Evolutionary conservation across 2,888 invertebrate species (phyloP).

Genomic region (Hirtodrosophila trivittata): DNA sequence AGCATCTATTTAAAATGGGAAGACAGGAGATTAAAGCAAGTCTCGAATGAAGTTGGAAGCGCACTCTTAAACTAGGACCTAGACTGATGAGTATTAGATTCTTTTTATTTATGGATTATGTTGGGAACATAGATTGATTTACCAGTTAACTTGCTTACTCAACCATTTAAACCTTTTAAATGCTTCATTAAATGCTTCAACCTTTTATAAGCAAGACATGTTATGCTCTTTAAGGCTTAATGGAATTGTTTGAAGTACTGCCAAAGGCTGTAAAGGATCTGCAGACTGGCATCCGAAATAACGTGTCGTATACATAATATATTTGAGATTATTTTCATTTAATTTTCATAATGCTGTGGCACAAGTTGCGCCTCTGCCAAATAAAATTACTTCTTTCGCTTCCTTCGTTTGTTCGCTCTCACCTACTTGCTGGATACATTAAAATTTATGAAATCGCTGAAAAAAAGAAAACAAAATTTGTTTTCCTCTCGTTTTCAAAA

Average conservation of each 20-base stretch:
- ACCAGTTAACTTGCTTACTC: no score
- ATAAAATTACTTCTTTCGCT: slow-evolving; percentile 3
- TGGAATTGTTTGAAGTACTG: slow-evolving; percentile 12
- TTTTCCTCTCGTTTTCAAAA: slow-evolving; percentile 31
- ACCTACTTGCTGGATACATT: slow-evolving; percentile 12
- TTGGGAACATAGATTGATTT: no score
- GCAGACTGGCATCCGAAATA: slow-evolving; percentile 13
- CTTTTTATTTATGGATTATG: no score
- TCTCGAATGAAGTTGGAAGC: no score
- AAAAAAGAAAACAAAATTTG: slow-evolving; percentile 13
- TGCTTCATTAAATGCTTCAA: slow-evolving; percentile 21
- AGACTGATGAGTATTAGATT: no score
- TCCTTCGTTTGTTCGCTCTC: not conserved
- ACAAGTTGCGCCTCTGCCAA: slow-evolving; percentile 46
- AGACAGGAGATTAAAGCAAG: no score
- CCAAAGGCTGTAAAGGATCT: slow-evolving; percentile 33
- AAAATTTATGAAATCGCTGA: slow-evolving; percentile 24
- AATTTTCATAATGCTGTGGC: slow-evolving; percentile 50
- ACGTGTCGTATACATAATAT: slow-evolving; percentile 47
- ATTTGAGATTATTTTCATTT: slow-evolving; percentile 54
- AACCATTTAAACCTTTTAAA: slow-evolving; percentile 15
- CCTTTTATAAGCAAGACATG: slow-evolving; percentile 5
- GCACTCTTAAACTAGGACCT: no score
- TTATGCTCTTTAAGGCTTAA: slow-evolving; percentile 24
- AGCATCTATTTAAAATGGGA: no score